These are phyloP conservation scores for Eonycteris spelaea DNA, from an alignment of 2,113 vertebrate species.

Conservation along the genomic window DNA sequence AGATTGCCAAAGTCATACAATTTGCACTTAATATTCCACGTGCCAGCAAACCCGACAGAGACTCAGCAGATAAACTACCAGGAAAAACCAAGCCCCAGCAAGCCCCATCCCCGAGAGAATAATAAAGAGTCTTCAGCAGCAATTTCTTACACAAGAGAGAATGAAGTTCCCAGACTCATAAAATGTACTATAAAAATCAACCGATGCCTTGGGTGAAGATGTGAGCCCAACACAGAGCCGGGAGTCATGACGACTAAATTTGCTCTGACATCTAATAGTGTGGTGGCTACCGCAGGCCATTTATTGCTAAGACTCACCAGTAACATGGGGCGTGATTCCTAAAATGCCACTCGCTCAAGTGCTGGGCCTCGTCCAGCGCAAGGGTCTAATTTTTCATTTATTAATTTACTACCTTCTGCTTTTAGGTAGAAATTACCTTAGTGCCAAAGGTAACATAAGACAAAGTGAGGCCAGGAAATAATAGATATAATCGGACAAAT, in stretches of 20 bases:
- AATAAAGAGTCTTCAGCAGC: neutral
- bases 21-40: neutral
- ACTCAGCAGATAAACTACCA: neutral
- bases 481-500: neutral
- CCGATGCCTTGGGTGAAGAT: neutral
- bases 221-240: slow-evolving; percentile 20
- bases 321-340: neutral
- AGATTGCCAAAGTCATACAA: slow-evolving; percentile 14
- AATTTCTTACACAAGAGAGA: slow-evolving; percentile 50
- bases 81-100: slow-evolving; percentile 42
- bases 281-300: neutral
- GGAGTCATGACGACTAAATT: slow-evolving; percentile 1
- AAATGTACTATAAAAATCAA: slow-evolving; percentile 45
- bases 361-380: neutral
- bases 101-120: neutral
- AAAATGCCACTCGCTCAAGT: neutral
- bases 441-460: neutral
- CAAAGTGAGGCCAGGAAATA: neutral
- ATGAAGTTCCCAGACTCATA: slow-evolving; percentile 39
- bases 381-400: neutral
- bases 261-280: slow-evolving; percentile 35
- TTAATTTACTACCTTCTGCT: slow-evolving; percentile 28
- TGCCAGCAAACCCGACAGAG: neutral
- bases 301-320: slow-evolving; percentile 7
- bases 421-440: neutral